Evolutionary conservation across 2,113 vertebrate species (phyloP).

Genomic region (Rana temporaria): DNA sequence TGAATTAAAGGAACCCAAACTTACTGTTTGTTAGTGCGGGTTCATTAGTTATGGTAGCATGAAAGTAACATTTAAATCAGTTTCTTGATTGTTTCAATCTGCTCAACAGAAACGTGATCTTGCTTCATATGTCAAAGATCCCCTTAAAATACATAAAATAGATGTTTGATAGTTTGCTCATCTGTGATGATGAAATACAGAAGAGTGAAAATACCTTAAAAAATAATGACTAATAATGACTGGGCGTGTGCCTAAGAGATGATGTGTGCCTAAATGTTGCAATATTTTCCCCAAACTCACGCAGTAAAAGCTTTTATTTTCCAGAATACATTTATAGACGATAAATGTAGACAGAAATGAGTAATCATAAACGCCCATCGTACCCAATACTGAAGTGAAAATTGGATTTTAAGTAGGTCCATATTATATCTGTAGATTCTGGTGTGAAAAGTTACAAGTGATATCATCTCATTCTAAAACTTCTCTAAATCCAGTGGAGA

Average conservation of each 20-base stretch:
- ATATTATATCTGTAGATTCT: background rate
- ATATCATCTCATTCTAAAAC: background rate
- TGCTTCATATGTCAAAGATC: no score
- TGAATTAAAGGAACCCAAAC: no score
- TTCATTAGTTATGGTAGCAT: no score
- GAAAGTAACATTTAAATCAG: no score
- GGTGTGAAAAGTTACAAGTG: background rate
- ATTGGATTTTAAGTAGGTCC: background rate
- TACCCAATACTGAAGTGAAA: background rate
- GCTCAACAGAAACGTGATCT: no score
- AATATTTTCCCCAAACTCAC: background rate
- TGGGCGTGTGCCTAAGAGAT: background rate
- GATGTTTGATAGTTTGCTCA: background rate
- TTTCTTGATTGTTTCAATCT: no score
- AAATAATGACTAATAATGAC: conserved; percentile 34
- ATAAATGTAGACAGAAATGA: background rate
- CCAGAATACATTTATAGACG: background rate
- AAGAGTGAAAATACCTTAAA: background rate
- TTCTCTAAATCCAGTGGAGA: background rate
- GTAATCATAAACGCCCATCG: conserved; percentile 1
- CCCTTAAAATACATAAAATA: no score
- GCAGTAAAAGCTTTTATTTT: background rate
- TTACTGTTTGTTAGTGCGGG: no score
- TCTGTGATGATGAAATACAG: background rate
- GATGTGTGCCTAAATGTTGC: background rate